Conservation (phyloP, 2,888 invertebrate genomes). For the Parnassius orleans region DNA sequence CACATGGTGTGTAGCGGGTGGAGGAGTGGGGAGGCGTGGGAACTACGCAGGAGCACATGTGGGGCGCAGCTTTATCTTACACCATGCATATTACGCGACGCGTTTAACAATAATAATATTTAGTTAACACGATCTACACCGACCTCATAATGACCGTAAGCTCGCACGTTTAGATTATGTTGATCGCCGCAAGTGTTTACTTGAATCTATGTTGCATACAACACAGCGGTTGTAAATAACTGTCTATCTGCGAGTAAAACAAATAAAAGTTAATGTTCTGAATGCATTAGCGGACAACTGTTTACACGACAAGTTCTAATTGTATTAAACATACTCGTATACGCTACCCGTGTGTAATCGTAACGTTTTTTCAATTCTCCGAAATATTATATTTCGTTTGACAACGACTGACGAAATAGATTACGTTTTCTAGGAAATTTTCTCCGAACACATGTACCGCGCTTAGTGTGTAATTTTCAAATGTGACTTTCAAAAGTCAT, state of each 20-base stretch:
- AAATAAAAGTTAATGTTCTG: constrained; percentile 14
- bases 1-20: constrained; percentile 60
- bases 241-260: constrained; percentile 6
- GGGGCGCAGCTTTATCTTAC: constrained; percentile 74
- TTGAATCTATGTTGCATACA: constrained; percentile 4
- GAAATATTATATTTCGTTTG: constrained; percentile 9
- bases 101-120: constrained; percentile 64
- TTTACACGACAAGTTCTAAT: not conserved
- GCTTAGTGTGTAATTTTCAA: constrained; percentile 22
- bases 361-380: constrained; percentile 2
- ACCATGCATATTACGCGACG: constrained; percentile 61
- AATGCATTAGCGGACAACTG: constrained; percentile 1
- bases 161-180: constrained; percentile 58
- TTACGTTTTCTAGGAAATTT: constrained; percentile 7
- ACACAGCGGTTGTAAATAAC: constrained; percentile 4
- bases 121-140: constrained; percentile 52
- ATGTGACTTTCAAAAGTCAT: constrained; percentile 37
- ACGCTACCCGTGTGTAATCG: constrained; percentile 1
- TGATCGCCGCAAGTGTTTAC: constrained; percentile 35
- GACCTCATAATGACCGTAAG: constrained; percentile 51
- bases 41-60: constrained; percentile 69
- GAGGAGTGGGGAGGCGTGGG: constrained; percentile 60
- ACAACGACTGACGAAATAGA: constrained; percentile 8
- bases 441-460: constrained; percentile 7
- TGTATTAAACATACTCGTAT: not conserved